Evolutionary conservation across 2,113 vertebrate species (phyloP).

Genomic region (Cranoglanis bouderius): DNA sequence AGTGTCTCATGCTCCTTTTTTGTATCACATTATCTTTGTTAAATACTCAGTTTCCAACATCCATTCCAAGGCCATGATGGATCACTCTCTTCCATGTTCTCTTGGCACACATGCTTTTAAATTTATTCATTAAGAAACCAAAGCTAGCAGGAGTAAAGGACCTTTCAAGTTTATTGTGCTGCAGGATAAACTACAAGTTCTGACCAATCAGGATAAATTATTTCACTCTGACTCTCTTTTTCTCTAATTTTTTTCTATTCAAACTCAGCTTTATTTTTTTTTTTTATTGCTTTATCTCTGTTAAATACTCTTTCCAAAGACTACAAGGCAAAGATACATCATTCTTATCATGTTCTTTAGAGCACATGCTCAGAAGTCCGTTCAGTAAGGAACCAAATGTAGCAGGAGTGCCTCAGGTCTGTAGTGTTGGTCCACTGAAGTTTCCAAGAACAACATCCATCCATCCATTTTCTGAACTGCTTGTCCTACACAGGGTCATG

Average conservation of each 20-base stretch:
- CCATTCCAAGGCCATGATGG: background rate
- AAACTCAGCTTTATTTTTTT: background rate
- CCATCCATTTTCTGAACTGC: too few relatives aligned
- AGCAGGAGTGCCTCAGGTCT: background rate
- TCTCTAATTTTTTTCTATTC: background rate
- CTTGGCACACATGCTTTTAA: background rate
- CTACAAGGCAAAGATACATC: background rate
- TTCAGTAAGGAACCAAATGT: background rate
- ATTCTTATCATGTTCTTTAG: background rate
- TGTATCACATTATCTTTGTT: background rate
- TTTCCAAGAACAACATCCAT: background rate
- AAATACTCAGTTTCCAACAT: background rate
- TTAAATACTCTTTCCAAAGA: background rate
- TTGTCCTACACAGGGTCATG: too few relatives aligned
- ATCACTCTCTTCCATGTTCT: background rate
- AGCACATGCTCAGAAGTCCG: background rate
- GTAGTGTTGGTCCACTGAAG: background rate
- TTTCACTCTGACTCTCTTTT: background rate
- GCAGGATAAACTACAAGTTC: background rate
- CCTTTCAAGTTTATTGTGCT: background rate
- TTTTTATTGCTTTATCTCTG: background rate
- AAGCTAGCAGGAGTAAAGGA: background rate
- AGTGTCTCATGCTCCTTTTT: too few relatives aligned
- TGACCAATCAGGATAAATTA: background rate
- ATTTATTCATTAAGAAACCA: background rate